phyloP scores from a whole-genome alignment of 2,888 invertebrate species.

The Diaprepes abbreviatus region DNA sequence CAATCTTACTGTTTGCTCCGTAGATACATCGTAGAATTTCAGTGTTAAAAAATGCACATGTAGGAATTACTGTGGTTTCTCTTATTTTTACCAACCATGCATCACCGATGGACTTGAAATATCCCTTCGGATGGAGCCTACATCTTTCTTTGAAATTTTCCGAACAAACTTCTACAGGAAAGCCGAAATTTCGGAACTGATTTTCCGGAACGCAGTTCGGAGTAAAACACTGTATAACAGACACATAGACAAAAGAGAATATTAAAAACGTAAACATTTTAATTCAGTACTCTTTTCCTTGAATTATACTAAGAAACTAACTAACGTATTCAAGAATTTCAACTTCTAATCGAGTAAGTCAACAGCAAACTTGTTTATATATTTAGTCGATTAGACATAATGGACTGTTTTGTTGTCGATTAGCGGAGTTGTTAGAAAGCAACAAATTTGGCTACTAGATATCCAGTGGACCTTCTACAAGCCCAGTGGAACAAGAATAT shows the following conservation, averaged over 20 bases:
- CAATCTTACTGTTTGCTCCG: slow-evolving; percentile 41
- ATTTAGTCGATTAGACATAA: too few relatives aligned
- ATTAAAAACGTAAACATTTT: not conserved
- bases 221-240: slow-evolving; percentile 11
- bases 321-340: too few relatives aligned
- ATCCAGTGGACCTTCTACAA: too few relatives aligned
- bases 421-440: too few relatives aligned
- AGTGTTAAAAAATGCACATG: slow-evolving; percentile 45
- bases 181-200: slow-evolving; percentile 41
- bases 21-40: slow-evolving; percentile 19
- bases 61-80: slow-evolving; percentile 39
- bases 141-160: slow-evolving; percentile 4
- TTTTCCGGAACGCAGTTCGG: slow-evolving; percentile 40
- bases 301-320: too few relatives aligned
- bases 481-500: too few relatives aligned
- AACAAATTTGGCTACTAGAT: too few relatives aligned
- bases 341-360: too few relatives aligned
- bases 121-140: slow-evolving; percentile 10
- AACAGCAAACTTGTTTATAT: too few relatives aligned
- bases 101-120: slow-evolving; percentile 20
- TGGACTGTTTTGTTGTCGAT: too few relatives aligned
- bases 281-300: too few relatives aligned
- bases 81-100: slow-evolving; percentile 39
- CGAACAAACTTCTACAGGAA: slow-evolving; percentile 37
- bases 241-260: not conserved